Evolutionary conservation across 2,888 invertebrate genomes (phyloP), one percentile per base, ranked within the genome.

Genomic region (Lottia scabra): DNA sequence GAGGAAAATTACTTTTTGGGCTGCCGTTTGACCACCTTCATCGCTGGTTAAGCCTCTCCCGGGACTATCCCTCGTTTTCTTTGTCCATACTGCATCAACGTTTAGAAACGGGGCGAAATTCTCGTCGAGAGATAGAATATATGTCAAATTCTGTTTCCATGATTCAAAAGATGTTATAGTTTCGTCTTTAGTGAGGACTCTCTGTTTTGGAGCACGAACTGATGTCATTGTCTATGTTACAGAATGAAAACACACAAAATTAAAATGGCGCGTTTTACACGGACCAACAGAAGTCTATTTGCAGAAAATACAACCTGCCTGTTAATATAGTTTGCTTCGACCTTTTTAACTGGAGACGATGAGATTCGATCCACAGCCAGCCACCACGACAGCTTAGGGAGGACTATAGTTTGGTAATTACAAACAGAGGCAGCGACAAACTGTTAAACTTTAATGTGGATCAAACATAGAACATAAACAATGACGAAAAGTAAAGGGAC

Each of bases 61-160:
- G 3, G 56, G 56, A 19, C 19, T 56, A 56, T 56, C 16, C 12
- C 56, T 13, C 10, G 19, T 23, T 16, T 56, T 56, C 56, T 56
- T 56, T 12, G n/a, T n/a, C 56, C n/a, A 56, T 56, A 12, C 4
- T 19, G 8, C 8, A 56, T 56, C 56, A 23, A 8, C 56, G 19
- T 23, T 56, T 56, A 12, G 19, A 16, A 56, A 56, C 8, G 56
- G 56, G n/a, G 56, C n/a, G n/a, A 56, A 56, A 23, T 56, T 56
- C 23, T 56, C 56, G 23, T 56, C n/a, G 19, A 56, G 23, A 8
- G 56, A 56, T 23, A 56, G 19, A 56, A 56, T 56, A 23, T 56
- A 56, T 8, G 56, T 56, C 56, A 56, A 56, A 56, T 56, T 56
- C 13, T 56, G 56, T 12, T 56, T 56, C 56, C 56, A 56, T 56